phyloP scores from a whole-genome alignment of 1,140 invertebrate genomes.

The Lordiphosa clarofinis region DNA sequence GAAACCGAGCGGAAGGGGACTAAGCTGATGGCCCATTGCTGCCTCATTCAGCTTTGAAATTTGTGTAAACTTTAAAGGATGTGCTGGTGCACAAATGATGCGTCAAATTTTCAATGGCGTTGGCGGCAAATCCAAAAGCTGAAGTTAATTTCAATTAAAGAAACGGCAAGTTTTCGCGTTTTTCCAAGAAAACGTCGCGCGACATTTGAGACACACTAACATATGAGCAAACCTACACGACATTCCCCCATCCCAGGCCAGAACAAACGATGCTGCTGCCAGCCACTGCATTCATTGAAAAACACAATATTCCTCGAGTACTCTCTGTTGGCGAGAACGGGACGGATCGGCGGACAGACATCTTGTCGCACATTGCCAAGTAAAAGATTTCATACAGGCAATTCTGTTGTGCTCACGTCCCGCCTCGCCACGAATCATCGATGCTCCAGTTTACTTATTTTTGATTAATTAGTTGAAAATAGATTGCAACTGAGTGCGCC shows the following conservation, averaged over 20 bases:
- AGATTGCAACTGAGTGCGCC: slow-evolving; percentile 35
- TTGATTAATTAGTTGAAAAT: slow-evolving; percentile 76
- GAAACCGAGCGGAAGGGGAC: no score
- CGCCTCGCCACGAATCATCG: slow-evolving; percentile 45
- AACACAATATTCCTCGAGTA: slow-evolving; percentile 29
- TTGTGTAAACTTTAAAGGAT: slow-evolving; percentile 34
- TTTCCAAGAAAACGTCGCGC: slow-evolving; percentile 62
- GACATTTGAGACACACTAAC: slow-evolving; percentile 56
- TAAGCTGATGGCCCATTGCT: slow-evolving; percentile 23
- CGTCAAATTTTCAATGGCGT: slow-evolving; percentile 53
- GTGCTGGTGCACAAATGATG: slow-evolving; percentile 41
- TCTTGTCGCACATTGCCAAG: slow-evolving; percentile 41
- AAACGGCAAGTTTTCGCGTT: slow-evolving; percentile 24
- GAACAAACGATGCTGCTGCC: slow-evolving; percentile 27
- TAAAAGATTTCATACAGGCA: slow-evolving; percentile 26
- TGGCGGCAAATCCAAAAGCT: slow-evolving; percentile 23
- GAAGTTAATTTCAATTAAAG: slow-evolving; percentile 59
- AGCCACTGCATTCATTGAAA: slow-evolving; percentile 18
- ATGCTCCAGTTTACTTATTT: slow-evolving; percentile 74
- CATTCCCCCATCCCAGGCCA: slow-evolving; percentile 4
- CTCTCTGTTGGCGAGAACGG: slow-evolving; percentile 9
- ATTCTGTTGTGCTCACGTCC: slow-evolving; percentile 13
- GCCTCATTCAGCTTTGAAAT: slow-evolving; percentile 41
- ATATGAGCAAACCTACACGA: slow-evolving; percentile 40
- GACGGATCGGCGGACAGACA: slow-evolving; percentile 26